phyloP scores from a whole-genome alignment of 2,888 invertebrate species.

The Acanthoscelides obtectus region DNA sequence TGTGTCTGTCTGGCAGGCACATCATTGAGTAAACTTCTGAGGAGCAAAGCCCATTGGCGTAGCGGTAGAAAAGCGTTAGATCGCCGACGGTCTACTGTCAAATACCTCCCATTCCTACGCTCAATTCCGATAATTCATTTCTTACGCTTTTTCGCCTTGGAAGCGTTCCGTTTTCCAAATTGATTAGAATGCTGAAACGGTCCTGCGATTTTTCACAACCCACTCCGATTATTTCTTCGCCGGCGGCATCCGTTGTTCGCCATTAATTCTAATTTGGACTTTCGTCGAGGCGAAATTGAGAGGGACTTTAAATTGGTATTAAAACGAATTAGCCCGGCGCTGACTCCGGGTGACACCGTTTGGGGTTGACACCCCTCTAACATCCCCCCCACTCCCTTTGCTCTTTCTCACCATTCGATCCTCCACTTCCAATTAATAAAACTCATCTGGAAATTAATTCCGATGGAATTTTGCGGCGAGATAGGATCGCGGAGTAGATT shows the following conservation, averaged over 20 bases:
- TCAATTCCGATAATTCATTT: no score
- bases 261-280: conserved; percentile 33
- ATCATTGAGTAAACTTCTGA: no score
- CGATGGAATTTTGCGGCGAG: not conserved
- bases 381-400: not conserved
- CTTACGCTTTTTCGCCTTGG: not conserved
- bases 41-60: no score
- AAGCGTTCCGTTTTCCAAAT: conserved; percentile 26
- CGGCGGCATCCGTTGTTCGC: conserved; percentile 22
- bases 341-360: conserved; percentile 1
- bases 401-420: not conserved
- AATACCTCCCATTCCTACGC: no score
- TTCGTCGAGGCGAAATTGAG: conserved; percentile 21
- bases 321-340: conserved; percentile 28
- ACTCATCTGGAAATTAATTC: conserved; percentile 23
- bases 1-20: no score
- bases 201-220: conserved; percentile 32
- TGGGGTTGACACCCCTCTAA: not conserved
- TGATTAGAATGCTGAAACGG: conserved; percentile 33
- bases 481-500: not conserved
- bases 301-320: conserved; percentile 27
- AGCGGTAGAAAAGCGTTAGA: no score
- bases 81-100: no score
- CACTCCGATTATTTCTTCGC: conserved; percentile 31
- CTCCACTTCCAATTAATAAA: conserved; percentile 22